Percentiles rank a stretch among this genome's conserved stretches.
Evolutionary conservation across 2,113 vertebrate genomes (phyloP).

Genomic region (Tinamus guttatus): DNA sequence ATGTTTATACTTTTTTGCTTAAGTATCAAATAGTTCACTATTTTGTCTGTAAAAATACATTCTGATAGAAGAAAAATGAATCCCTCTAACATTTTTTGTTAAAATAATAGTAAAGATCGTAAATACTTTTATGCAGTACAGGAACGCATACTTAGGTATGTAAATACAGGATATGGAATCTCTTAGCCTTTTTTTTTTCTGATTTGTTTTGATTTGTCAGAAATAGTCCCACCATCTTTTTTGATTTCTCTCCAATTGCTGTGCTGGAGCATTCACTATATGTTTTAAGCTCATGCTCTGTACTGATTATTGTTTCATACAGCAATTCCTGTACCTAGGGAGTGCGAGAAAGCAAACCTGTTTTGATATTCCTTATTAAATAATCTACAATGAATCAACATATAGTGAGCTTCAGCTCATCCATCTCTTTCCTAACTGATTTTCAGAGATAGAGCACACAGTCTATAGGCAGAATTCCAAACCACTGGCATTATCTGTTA

Average conservation of each 20-base stretch:
- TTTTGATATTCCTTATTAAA: neutral
- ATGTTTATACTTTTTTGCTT: neutral
- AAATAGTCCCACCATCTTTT: too few relatives aligned
- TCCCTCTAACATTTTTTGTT: neutral
- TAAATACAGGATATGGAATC: neutral
- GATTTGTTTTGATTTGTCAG: too few relatives aligned
- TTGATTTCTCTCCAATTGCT: neutral
- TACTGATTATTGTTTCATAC: neutral
- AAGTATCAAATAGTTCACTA: neutral
- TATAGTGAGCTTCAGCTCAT: neutral
- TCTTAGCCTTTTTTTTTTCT: neutral
- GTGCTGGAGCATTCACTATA: rapidly evolving
- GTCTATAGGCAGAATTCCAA: neutral
- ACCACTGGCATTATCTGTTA: neutral
- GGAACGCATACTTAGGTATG: neutral
- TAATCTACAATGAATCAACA: neutral
- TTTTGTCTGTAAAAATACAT: neutral
- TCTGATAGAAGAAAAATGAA: neutral
- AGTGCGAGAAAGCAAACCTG: neutral
- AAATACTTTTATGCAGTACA: neutral
- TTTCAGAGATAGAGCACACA: neutral
- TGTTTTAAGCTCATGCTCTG: neutral
- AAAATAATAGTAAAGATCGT: neutral
- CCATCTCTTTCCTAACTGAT: neutral
- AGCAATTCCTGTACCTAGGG: neutral